Conservation (phyloP, 2,888 invertebrate species). For the Caenorhabditis sp. region DNA sequence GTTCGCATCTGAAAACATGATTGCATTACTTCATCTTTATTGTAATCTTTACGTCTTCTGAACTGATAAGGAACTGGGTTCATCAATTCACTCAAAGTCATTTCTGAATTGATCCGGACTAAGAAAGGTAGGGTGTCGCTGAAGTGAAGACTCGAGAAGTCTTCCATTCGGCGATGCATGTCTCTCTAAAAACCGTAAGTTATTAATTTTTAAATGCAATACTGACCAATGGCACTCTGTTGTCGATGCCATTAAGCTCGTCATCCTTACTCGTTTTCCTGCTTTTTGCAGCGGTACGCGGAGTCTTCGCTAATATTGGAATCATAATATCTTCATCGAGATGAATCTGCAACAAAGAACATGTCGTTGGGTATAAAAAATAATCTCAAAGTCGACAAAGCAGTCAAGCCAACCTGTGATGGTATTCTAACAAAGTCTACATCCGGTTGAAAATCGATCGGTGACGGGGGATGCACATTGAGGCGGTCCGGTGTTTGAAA, state of each 20-base stretch:
- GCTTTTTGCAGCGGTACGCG: not conserved
- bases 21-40: too few relatives aligned
- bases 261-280: not conserved
- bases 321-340: not conserved
- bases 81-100: slow-evolving; percentile 10
- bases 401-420: not conserved
- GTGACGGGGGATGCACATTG: not conserved
- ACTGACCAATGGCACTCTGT: slow-evolving; percentile 12
- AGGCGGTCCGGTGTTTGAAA: not conserved
- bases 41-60: not conserved
- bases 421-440: not conserved
- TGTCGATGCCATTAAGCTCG: not conserved
- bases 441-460: not conserved
- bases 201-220: not conserved
- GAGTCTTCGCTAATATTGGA: slow-evolving; percentile 2
- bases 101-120: not conserved
- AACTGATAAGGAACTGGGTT: slow-evolving; percentile 3
- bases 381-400: too few relatives aligned
- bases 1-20: slow-evolving; percentile 12
- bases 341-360: not conserved
- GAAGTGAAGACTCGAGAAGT: slow-evolving; percentile 31
- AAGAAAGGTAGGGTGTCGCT: not conserved
- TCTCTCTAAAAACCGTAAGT: slow-evolving; percentile 8
- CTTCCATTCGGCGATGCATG: slow-evolving; percentile 34
- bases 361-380: not conserved